Conservation (phyloP, 2,797 vertebrate genomes). For the Lacerta viridis region DNA sequence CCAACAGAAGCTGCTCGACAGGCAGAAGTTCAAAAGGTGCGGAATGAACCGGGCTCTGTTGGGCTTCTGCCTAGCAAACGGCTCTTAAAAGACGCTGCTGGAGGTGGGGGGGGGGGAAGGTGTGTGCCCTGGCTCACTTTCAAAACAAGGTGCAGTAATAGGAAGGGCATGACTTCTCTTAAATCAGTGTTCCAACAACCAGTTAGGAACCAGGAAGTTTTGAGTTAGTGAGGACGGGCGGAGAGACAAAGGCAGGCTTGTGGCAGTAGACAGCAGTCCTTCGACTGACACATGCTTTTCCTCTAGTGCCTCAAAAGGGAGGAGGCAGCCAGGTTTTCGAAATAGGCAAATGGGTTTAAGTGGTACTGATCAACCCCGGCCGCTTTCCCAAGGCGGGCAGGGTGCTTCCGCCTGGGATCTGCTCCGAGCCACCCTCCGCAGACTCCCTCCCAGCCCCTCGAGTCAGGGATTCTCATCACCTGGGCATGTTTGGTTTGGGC, state of each 20-base stretch:
- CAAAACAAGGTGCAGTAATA: background rate
- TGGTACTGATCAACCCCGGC: background rate
- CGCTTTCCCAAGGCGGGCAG: background rate
- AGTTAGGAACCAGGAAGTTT: background rate
- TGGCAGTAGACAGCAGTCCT: background rate
- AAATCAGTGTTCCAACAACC: background rate
- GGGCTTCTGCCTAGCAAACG: background rate
- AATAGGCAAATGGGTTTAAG: background rate
- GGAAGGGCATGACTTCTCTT: background rate
- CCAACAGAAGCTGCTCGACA: background rate
- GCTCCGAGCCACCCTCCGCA: background rate
- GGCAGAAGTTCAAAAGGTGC: background rate
- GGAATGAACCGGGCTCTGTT: too few species aligned
- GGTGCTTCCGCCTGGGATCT: fast-evolving
- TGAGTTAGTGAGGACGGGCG: background rate
- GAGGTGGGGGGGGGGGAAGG: too few species aligned
- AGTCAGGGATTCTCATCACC: background rate
- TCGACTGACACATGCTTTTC: background rate
- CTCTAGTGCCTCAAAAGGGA: background rate
- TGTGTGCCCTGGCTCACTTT: background rate
- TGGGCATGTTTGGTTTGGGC: background rate
- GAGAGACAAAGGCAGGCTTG: background rate
- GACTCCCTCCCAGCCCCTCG: too few species aligned
- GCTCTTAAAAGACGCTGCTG: background rate
- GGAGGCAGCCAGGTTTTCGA: background rate